phyloP scores from a whole-genome alignment of 2,888 invertebrate species.

The Parthenolecanium corni region DNA sequence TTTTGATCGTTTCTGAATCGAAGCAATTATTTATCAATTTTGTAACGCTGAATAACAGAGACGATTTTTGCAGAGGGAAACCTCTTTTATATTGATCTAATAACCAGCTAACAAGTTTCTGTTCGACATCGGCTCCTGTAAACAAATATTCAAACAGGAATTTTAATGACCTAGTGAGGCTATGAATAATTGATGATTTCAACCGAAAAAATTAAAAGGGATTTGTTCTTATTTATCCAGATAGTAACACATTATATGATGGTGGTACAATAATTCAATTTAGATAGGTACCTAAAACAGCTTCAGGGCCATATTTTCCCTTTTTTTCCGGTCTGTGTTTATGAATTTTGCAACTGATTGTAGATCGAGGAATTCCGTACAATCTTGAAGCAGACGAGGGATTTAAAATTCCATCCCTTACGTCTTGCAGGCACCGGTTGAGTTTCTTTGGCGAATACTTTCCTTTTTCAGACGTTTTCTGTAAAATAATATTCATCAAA shows the following conservation, averaged over 20 bases:
- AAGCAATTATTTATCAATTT: background rate
- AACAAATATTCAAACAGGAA: too few species aligned
- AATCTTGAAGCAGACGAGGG: background rate
- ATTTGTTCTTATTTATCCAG: too few species aligned
- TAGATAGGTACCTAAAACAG: background rate
- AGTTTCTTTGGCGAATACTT: slow-evolving; percentile 1
- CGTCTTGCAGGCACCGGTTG: background rate
- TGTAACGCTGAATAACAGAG: background rate
- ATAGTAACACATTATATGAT: background rate
- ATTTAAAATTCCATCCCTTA: background rate
- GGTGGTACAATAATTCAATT: background rate
- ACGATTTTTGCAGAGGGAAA: background rate
- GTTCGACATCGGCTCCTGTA: background rate
- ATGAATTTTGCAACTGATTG: background rate
- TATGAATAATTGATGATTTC: too few species aligned
- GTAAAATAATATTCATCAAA: too few species aligned
- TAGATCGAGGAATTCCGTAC: background rate
- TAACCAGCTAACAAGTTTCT: background rate
- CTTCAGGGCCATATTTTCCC: background rate
- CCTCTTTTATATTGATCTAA: background rate
- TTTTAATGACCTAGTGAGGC: too few species aligned
- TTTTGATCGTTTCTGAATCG: background rate
- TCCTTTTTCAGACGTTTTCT: too few species aligned
- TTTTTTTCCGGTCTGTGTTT: background rate
- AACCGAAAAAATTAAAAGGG: too few species aligned